Base-by-base conservation (phyloP, 2,113 vertebrate species). In the Gobiocypris rarus region DNA sequence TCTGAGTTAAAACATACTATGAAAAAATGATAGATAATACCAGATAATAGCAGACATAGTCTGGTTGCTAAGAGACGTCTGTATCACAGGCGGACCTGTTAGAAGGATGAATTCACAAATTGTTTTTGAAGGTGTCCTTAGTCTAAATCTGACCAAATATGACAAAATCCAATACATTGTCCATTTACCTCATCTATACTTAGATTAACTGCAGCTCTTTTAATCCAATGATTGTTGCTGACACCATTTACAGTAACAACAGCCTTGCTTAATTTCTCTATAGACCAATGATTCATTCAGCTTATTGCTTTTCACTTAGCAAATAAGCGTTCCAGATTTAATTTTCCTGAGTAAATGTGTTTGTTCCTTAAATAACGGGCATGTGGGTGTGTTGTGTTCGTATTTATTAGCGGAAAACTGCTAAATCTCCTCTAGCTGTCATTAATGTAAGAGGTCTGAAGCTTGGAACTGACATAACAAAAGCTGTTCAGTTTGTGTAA, bases 361-460 rank as follows among this genome's bases (percentile, higher is more conserved):
- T 3, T 6, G 38, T 19, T 45, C 15, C 15, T 67, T 69, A 41
- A 65, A 69, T 19, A 54, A 10, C 19, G 3, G 14, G 6, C 11
- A 45, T 74, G 69, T 63, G 81, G 41, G 26, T 45, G 38, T 75
- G 26, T 61, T 26, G 17, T 83, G 58, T 83, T 75, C 71, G 61
- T 43, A 11, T 50, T 69, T 75, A 75, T 75, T 52, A 52, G 38
- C 38, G 48, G 38, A 50, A 58, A 65, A 41, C 13, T 9, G 34
- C 17, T 52, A 41, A 73, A 75, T 54, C 10, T 65, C 58, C 41
- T 5, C 9, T 31, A 34, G 15, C 24, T 67, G 48, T 58, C 58
- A 81, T 83, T 74, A 83, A 63, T 19, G 70, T 73, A 74, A 79
- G 71, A 69, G 48, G 76, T 71, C 75, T 78, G 50, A 83, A 81